Evolutionary conservation across 2,888 invertebrate species (phyloP).

Genomic region (Tetanocera ferruginea): DNA sequence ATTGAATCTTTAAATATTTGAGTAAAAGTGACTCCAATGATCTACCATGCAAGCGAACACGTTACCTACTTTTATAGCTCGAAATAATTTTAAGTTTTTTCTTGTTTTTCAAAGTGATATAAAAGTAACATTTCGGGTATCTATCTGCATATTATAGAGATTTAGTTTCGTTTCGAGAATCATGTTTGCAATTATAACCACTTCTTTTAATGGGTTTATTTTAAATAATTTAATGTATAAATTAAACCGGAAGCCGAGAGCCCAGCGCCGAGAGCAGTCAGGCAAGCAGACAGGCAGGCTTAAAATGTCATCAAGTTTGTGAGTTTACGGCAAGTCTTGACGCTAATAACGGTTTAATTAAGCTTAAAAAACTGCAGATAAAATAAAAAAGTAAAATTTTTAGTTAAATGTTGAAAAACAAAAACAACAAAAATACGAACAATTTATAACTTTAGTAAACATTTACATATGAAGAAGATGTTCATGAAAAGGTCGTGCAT

Average conservation of each 20-base stretch:
- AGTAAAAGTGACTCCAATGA: too few relatives aligned
- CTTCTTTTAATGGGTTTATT: background rate
- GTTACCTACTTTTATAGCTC: too few relatives aligned
- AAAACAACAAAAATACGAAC: background rate
- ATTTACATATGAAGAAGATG: background rate
- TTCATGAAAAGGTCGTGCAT: constrained; percentile 16
- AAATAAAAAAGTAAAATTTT: background rate
- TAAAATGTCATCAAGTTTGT: constrained; percentile 13
- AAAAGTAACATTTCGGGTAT: too few relatives aligned
- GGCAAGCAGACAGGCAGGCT: background rate
- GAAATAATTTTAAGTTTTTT: too few relatives aligned
- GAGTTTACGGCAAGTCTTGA: constrained; percentile 10
- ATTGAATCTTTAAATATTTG: too few relatives aligned
- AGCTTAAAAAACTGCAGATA: background rate
- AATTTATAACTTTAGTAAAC: too few relatives aligned
- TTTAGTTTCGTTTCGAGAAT: background rate
- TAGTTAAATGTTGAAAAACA: background rate
- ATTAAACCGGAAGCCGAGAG: constrained; percentile 14
- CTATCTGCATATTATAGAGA: too few relatives aligned
- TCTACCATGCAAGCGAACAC: too few relatives aligned
- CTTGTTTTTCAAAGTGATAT: too few relatives aligned
- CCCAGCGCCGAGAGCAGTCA: background rate
- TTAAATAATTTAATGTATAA: background rate
- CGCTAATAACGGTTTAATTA: constrained; percentile 4
- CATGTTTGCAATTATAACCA: background rate